These are phyloP conservation scores for Pavo muticus DNA, from an alignment of 2,113 vertebrate species.

Conservation along the genomic window DNA sequence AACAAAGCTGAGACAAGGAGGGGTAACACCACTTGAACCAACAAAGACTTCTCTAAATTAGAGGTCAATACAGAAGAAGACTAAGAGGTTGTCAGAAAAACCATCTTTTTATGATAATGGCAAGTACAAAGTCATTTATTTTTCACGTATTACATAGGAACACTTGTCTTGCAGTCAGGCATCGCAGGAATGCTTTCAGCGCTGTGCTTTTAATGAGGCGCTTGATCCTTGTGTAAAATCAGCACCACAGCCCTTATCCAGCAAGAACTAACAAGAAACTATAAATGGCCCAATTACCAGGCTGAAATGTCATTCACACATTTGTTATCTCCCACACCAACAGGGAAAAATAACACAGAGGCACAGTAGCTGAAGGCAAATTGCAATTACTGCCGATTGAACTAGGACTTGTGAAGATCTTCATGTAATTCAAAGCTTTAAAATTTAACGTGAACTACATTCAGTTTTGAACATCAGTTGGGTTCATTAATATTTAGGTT, in stretches of 20 bases:
- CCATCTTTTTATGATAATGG: background rate
- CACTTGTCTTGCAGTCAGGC: background rate
- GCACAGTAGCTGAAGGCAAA: constrained; percentile 52
- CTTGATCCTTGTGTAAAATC: constrained; percentile 51
- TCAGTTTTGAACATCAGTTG: background rate
- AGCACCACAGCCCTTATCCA: constrained; percentile 24
- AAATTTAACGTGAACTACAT: constrained; percentile 18
- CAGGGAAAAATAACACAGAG: constrained; percentile 64
- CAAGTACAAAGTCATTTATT: constrained; percentile 13
- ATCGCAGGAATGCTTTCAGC: background rate
- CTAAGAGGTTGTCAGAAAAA: background rate
- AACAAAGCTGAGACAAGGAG: background rate
- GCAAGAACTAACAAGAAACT: constrained; percentile 62
- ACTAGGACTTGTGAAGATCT: constrained; percentile 36
- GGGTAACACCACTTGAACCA: background rate
- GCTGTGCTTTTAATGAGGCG: constrained; percentile 46
- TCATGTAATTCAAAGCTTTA: constrained; percentile 57
- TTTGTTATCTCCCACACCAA: constrained; percentile 68
- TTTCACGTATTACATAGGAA: background rate
- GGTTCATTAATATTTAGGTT: constrained; percentile 16
- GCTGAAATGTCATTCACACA: constrained; percentile 63
- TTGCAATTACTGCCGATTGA: constrained; percentile 60
- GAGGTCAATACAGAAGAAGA: background rate
- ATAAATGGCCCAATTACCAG: constrained; percentile 69
- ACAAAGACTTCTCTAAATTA: background rate